These are phyloP conservation scores for Rotaria socialis DNA, from an alignment of 2,888 invertebrate genomes.

Conservation along the genomic window DNA sequence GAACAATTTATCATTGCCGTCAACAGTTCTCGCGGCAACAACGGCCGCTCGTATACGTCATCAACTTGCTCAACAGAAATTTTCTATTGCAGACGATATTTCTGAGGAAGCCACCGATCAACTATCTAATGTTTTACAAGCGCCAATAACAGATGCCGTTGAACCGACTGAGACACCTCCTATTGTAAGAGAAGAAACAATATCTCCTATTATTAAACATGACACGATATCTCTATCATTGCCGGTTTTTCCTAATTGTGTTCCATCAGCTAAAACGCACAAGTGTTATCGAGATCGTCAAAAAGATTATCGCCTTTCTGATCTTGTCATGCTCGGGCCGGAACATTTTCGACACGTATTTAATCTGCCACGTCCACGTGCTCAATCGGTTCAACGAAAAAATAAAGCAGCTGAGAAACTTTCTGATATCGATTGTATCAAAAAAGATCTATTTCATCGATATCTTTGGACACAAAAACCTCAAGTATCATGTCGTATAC, in stretches of 20 bases:
- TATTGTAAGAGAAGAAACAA: not conserved
- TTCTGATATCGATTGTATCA: slow-evolving; percentile 3
- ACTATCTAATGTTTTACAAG: not conserved
- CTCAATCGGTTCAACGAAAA: not conserved
- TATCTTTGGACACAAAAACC: slow-evolving; percentile 24
- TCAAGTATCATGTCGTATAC: slow-evolving; percentile 30
- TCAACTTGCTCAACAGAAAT: not conserved
- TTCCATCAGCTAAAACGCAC: not conserved
- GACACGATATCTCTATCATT: not conserved
- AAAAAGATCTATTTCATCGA: slow-evolving; percentile 35
- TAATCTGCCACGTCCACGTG: not conserved
- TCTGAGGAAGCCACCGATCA: not conserved
- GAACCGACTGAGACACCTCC: not conserved
- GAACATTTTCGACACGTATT: not conserved
- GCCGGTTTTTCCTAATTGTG: not conserved
- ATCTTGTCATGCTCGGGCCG: slow-evolving; percentile 6
- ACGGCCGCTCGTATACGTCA: not conserved
- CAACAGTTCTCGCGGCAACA: not conserved
- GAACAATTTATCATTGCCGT: not conserved
- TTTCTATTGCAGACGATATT: not conserved
- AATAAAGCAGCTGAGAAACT: not conserved
- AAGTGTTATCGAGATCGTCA: not conserved
- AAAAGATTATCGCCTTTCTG: slow-evolving; percentile 15
- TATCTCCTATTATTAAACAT: not conserved
- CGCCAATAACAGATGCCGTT: not conserved